Base-by-base conservation (phyloP, 2,797 vertebrate genomes). In the Cossypha niveicapilla region DNA sequence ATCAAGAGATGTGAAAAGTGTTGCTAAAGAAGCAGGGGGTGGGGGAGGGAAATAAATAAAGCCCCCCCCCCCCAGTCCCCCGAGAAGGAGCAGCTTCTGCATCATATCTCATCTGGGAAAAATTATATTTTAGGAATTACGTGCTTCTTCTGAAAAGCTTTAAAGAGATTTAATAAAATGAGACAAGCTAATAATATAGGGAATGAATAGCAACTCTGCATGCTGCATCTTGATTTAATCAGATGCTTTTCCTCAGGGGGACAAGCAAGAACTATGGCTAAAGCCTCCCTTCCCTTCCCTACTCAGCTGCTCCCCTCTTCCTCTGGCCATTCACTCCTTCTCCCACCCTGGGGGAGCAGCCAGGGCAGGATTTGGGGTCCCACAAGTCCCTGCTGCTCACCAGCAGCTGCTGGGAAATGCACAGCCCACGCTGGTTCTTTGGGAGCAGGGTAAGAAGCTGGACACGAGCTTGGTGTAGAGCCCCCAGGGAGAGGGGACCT, bases 171-270 rank as follows among this genome's bases (percentile, higher is more conserved):
- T 94, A 94, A 94, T 95, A 94, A 94, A 96, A 96, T 50, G 75
- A 95, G 95, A 93, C 92, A 95, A 94, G 92, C 90, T 95, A 96
- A 96, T 96, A 94, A 94, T 89, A 93, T 72, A 95, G 90, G 90
- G 88, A 83, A 94, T 94, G 84, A 96, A 95, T 74, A 96, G 92
- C 90, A 91, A 78, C 68, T 50, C 70, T 71, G 81, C 72, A 77
- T 92, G 53, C 53, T 94, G 90, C 90, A 79, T 92, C 92, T 95
- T 91, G 86, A 95, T 90, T 93, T 95, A 94, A 95, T 96, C 93
- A 92, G 88, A 85, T 83, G 57, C 37, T 91, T 92, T 89, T 94
- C 81, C 88, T 86, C 68, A 41, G 28, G 61, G 88, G 60, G 39
- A 93, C 30, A 1, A 65, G 57, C 15, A 85, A 86, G 58, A 87